These are phyloP conservation scores for Drosophila grimshawi DNA, from an alignment of 1,140 invertebrate genomes.

Conservation along the genomic window DNA sequence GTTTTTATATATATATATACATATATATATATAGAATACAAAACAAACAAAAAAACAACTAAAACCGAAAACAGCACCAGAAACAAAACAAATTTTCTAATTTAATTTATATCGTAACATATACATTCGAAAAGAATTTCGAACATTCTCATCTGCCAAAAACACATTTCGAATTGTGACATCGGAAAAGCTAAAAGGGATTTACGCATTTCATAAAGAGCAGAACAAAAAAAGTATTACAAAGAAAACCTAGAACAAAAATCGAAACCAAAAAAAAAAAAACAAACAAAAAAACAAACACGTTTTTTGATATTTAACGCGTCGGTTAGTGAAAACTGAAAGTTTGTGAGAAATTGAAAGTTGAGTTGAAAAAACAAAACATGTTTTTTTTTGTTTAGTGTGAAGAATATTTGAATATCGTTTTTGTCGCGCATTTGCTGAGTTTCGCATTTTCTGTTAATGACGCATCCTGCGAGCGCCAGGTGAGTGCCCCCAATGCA, in stretches of 20 bases:
- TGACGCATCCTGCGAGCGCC: constrained; percentile 53
- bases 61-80: constrained; percentile 24
- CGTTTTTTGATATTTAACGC: constrained; percentile 26
- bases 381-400: constrained; percentile 11
- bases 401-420: constrained; percentile 31
- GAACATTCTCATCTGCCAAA: constrained; percentile 64
- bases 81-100: constrained; percentile 8
- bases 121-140: constrained; percentile 44
- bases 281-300: constrained; percentile 27
- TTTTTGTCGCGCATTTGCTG: constrained; percentile 41
- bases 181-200: constrained; percentile 85
- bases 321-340: constrained; percentile 47
- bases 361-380: constrained; percentile 32
- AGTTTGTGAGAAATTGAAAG: constrained; percentile 28
- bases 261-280: constrained; percentile 20
- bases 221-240: neutral
- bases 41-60: too few species aligned
- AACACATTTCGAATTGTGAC: constrained; percentile 66
- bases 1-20: constrained; percentile 5
- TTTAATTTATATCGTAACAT: constrained; percentile 12
- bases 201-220: constrained; percentile 70
- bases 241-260: neutral
- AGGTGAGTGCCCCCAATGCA: constrained; percentile 81
- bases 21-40: too few species aligned
- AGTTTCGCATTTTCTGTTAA: constrained; percentile 52